A percentile compares a stretch with the other conserved stretches of the same genome.
Conservation (phyloP, 2,113 vertebrate genomes). For the Petaurus breviceps region DNA sequence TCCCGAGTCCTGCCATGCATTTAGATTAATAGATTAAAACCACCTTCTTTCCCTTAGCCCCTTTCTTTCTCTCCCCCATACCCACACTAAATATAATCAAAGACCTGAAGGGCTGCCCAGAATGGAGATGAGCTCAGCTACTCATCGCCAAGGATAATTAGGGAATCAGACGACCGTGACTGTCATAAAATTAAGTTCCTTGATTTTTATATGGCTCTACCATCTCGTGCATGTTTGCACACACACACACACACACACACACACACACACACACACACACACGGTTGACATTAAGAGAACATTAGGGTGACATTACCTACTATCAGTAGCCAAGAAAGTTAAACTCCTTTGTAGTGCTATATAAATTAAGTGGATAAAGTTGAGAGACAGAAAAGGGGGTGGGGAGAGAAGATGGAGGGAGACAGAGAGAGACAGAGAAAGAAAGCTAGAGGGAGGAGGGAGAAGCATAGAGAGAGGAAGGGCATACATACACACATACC, state of each 20-base stretch:
- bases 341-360: not conserved
- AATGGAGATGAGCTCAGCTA: conserved; percentile 59
- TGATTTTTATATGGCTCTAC: conserved; percentile 75
- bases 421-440: not conserved
- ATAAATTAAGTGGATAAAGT: not conserved
- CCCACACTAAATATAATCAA: conserved; percentile 68
- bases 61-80: conserved; percentile 37
- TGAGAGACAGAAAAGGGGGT: not conserved
- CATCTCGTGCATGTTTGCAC: conserved; percentile 42
- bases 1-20: conserved; percentile 49
- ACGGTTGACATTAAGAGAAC: conserved; percentile 71
- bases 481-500: not conserved
- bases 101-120: conserved; percentile 57
- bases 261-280: not conserved
- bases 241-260: not conserved
- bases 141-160: conserved; percentile 69
- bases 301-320: conserved; percentile 68
- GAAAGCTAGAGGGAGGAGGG: too few species aligned
- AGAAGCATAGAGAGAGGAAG: not conserved
- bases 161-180: conserved; percentile 71
- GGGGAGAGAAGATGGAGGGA: not conserved
- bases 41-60: conserved; percentile 10
- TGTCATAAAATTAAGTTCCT: conserved; percentile 76
- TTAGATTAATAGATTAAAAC: conserved; percentile 74
- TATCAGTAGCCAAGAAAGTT: conserved; percentile 40